Evolutionary conservation across 53 echinoderm and acorn worm species (phyloP), one percentile per base, ranked within the genome.

Genomic region (Holothuria scabra): DNA sequence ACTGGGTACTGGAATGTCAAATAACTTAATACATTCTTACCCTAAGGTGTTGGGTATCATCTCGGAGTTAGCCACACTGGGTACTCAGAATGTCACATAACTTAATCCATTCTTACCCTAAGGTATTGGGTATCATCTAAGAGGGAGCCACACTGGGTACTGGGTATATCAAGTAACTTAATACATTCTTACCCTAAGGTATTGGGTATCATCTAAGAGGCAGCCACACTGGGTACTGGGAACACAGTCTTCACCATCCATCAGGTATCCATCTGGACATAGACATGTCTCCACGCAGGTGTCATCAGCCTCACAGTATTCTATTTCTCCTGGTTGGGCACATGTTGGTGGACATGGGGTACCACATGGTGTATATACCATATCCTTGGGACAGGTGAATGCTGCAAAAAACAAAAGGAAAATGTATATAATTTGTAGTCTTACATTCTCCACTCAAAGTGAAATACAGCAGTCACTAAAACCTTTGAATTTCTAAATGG

Each of bases 181-280:
- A 52, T 0, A 52, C 18, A 18, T 52, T 52, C 86, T 28, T 74
- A 94, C 94, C 66, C 79, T 86, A 13, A 90, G 63, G 62, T 95
- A 95, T 2, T 59, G 58, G 9, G 79, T 90, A 26, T 68, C 61
- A n/a, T 85, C 70, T 12, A 87, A 59, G 65, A 71, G 60, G 61
- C 94, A 94, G 23, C 94, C 91, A 37, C 94, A 94, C 44, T 91
- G 84, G 18, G 87, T 87, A 28, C 67, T 72, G 22, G 81, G 76
- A 28, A 94, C 64, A 57, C 94, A 94, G 46, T 89, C 85, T 21
- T 83, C 84, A 67, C 89, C 82, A 57, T 92, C 87, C 31, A 86
- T 59, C 23, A 87, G 65, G 60, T 41, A 85, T 2, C 91, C 91
- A 20, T 87, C 84, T 3, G 89, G 85, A 57, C 94, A 94, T 12